These are phyloP conservation scores for Cochlearius cochlearius DNA, from an alignment of 2,113 vertebrate species.

Conservation along the genomic window DNA sequence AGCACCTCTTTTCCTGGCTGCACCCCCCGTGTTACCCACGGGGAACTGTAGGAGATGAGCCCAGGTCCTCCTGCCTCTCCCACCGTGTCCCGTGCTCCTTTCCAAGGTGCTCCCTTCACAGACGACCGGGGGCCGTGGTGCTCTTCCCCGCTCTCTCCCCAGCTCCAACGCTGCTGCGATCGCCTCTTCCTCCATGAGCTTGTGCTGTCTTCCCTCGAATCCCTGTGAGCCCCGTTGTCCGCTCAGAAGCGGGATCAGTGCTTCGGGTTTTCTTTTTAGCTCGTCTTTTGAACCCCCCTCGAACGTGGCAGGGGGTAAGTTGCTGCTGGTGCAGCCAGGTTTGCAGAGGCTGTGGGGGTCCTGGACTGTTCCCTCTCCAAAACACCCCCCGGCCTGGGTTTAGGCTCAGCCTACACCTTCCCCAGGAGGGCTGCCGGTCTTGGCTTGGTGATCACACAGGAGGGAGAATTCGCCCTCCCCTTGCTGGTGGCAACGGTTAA, in stretches of 20 bases:
- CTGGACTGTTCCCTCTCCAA: not conserved
- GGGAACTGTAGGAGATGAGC: not conserved
- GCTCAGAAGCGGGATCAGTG: not conserved
- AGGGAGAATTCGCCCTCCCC: not conserved
- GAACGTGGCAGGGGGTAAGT: not conserved
- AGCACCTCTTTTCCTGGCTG: not conserved
- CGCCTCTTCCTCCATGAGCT: not conserved
- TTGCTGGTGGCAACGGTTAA: not conserved
- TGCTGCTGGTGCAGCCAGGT: not conserved
- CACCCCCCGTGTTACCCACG: not conserved
- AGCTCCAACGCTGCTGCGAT: not conserved
- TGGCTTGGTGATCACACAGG: rapidly evolving
- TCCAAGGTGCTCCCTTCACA: not conserved
- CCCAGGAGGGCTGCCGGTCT: not conserved
- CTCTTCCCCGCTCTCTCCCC: not conserved
- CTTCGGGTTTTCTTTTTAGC: not conserved
- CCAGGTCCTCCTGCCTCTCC: not conserved
- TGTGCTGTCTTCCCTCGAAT: not conserved
- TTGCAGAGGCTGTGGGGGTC: not conserved
- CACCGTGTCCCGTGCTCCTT: not conserved
- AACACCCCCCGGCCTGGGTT: not conserved
- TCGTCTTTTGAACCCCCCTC: not conserved
- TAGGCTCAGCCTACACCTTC: not conserved
- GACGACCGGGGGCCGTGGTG: not conserved
- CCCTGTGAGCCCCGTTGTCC: not conserved